A percentile compares a stretch with the other conserved stretches of the same genome.
phyloP scores from a whole-genome alignment of 2,113 vertebrate species.

The Potamarius usumacintae region DNA sequence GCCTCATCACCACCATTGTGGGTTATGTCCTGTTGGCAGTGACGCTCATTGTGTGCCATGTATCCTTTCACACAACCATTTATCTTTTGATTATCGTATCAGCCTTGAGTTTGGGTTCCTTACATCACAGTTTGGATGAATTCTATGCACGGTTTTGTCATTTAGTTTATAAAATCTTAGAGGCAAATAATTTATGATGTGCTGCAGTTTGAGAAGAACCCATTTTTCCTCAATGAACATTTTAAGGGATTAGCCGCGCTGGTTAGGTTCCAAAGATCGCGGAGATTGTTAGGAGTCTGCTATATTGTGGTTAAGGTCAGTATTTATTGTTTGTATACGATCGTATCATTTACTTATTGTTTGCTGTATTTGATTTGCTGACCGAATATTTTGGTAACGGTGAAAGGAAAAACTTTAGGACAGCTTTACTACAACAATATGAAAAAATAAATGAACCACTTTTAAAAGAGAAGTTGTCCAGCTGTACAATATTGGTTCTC shows the following conservation, averaged over 20 bases:
- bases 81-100: not conserved
- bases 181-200: not conserved
- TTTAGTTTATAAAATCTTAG: not conserved
- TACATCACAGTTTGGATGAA: not conserved
- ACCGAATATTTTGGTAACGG: not conserved
- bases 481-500: no score
- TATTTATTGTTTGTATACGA: not conserved
- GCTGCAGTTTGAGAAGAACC: not conserved
- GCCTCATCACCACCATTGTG: slow-evolving; percentile 91
- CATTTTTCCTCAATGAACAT: slow-evolving; percentile 70
- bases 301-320: slow-evolving; percentile 97
- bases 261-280: slow-evolving; percentile 89
- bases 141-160: not conserved
- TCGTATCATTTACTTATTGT: not conserved
- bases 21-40: slow-evolving; percentile 92
- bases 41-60: slow-evolving; percentile 90
- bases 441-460: not conserved
- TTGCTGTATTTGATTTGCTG: not conserved
- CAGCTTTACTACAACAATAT: not conserved
- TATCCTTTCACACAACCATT: slow-evolving; percentile 78
- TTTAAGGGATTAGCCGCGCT: slow-evolving; percentile 86
- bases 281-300: slow-evolving; percentile 90
- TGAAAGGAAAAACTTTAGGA: not conserved
- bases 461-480: not conserved
- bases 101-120: not conserved